Evolutionary conservation across 2,797 vertebrate genomes (phyloP), one percentile per base, ranked within the genome.

Genomic region (Danio albolineatus): DNA sequence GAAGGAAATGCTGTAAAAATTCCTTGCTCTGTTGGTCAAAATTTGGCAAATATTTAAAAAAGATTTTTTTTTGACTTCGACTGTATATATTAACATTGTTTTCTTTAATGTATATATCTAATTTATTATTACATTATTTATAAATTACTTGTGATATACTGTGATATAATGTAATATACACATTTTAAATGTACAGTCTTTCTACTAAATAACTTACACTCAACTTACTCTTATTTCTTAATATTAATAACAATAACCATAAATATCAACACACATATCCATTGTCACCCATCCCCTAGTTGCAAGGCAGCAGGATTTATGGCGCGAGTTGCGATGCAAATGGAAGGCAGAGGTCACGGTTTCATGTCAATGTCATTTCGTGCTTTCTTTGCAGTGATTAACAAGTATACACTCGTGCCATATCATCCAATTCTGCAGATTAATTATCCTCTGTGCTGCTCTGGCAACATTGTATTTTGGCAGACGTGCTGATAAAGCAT

Each of bases 401-500:
- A 39, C 21, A 49, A 70, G 65, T 54, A 44, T 49, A 28, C 44
- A 70, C 65, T 70, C 60, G 28, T 13, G 17, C 38, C 6, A 61
- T 49, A 21, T 78, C 7, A 0, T 13, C 17, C 76, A 49, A 8
- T 69, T 60, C 76, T 60, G 64, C 53, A 60, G 56, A 78, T 60
- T 76, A 76, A 76, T 76, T 71, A 61, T 61, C 46, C 44, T 71
- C 76, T 71, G 76, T 70, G 28, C 36, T 43, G 57, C 56, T 61
- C 17, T 70, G 65, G 67, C 69, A 56, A 73, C 59, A 72, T 48
- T 73, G 59, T 72, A 38, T 64, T 79, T 79, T 72, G 59, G 69
- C 78, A 79, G 59, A 73, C 41, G 13, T 48, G 69, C 48, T 73
- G 70, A 79, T 65, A 73, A 79, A 64, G 59, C 60, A 73, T 65